A percentile compares a stretch with the other conserved stretches of the same genome.
These are phyloP conservation scores for Eriosoma lanigerum DNA, from an alignment of 1,140 invertebrate species.

Conservation along the genomic window DNA sequence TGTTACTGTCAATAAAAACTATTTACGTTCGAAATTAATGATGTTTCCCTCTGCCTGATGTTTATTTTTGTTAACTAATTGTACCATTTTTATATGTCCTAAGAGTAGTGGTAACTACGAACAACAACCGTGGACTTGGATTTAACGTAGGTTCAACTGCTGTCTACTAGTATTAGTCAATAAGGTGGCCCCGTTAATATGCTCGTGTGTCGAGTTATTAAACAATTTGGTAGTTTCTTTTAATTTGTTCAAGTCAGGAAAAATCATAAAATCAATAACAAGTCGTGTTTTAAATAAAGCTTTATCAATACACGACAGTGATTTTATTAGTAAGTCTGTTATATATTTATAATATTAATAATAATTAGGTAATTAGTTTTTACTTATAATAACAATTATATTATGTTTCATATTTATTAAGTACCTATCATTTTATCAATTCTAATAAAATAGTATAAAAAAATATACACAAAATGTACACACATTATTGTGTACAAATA, in stretches of 20 bases:
- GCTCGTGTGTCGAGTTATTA: not conserved
- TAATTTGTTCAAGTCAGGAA: conserved; percentile 33
- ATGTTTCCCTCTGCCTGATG: not conserved
- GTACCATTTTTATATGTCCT: not conserved
- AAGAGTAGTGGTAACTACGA: conserved; percentile 16
- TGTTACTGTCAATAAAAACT: too few relatives aligned
- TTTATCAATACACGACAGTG: not conserved
- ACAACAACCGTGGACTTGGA: conserved; percentile 21
- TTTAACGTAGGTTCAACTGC: not conserved
- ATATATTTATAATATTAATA: conserved; percentile 11
- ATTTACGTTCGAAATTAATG: too few relatives aligned
- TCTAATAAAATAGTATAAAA: too few relatives aligned
- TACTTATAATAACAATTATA: too few relatives aligned
- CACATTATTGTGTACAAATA: too few relatives aligned
- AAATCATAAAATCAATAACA: conserved; percentile 11
- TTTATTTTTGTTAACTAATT: not conserved
- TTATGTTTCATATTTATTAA: too few relatives aligned
- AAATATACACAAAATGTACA: too few relatives aligned
- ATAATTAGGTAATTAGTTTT: not conserved
- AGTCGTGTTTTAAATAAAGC: not conserved
- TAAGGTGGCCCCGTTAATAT: not conserved
- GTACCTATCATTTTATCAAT: too few relatives aligned
- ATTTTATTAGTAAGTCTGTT: conserved; percentile 9
- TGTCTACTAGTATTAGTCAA: conserved; percentile 14
- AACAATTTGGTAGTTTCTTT: conserved; percentile 25